Evolutionary conservation across 1,140 invertebrate genomes (phyloP).

Genomic region (Anoplolepis gracilipes): DNA sequence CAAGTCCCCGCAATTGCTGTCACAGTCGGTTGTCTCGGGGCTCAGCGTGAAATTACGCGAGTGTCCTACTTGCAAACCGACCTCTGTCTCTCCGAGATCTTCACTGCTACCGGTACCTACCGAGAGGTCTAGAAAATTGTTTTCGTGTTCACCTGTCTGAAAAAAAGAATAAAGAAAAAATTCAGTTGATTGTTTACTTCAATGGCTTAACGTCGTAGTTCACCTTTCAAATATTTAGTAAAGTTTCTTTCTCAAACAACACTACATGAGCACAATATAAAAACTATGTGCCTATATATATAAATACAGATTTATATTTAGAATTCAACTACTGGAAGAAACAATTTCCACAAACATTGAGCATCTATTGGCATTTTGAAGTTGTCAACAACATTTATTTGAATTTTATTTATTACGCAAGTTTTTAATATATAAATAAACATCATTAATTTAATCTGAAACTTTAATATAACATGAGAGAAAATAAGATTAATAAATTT

Average conservation of each 20-base stretch:
- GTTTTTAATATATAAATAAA: constrained; percentile 10
- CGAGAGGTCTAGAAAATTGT: constrained; percentile 88
- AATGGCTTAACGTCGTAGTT: background rate
- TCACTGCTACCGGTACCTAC: constrained; percentile 90
- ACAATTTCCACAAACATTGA: background rate
- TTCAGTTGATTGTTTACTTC: constrained; percentile 10
- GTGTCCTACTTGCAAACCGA: constrained; percentile 88
- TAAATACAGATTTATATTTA: constrained; percentile 51
- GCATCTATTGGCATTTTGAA: background rate
- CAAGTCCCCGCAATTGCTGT: constrained; percentile 94
- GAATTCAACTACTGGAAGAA: background rate
- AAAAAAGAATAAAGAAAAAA: constrained; percentile 62
- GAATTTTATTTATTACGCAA: background rate
- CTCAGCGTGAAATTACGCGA: constrained; percentile 95
- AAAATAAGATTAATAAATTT: background rate
- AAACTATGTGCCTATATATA: constrained; percentile 16
- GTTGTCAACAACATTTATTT: background rate
- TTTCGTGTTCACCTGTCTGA: constrained; percentile 87
- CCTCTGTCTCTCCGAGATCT: constrained; percentile 89
- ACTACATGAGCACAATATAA: background rate
- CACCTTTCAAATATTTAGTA: background rate
- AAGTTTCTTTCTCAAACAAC: background rate
- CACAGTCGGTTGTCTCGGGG: constrained; percentile 98
- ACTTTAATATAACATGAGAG: background rate
- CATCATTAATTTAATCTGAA: background rate